Base-by-base conservation (phyloP, 2,888 invertebrate species). In the Lucinisca nassula region DNA sequence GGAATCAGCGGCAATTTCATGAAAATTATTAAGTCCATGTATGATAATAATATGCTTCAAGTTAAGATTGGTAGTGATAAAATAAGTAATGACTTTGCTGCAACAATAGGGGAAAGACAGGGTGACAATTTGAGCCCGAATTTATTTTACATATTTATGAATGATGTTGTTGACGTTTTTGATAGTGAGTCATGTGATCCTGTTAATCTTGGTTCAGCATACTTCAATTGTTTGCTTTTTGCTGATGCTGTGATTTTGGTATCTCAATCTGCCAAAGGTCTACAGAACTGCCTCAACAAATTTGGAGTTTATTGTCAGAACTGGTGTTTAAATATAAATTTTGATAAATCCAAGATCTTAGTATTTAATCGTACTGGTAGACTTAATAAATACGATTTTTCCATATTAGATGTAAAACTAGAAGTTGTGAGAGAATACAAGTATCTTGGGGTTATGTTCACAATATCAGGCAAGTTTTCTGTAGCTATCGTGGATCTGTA, bases 81-180 rank as follows among this genome's bases (percentile, higher is more conserved):
- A 30, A 4, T 55, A 14, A 35, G 49, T 12, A 17, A 49, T 27
- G 17, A 76, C 10, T 49, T 76, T 55, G 14, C 21, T 8, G 37
- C 77, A 1, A 55, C 37, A 10, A 4, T 76, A 17, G 77, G 77
- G 2, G 55, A 55, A 0, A 49, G 35, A 55, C 77, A 76, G 51
- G 77, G 77, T 30, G 77, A 76, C 14, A 76, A 55, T 51, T 32
- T 76, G 17, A 55, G 77, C 77, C 77, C 77, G 17, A 76, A 49
- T 35, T 21, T 55, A 12, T 51, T 76, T 51, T 55, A 76, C 14
- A 2, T 76, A 12, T 76, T 30, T 55, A 21, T 76, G 12, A 76
- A 76, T 51, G 77, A 76, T 55, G 2, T 76, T 2, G 37, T 38
- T 32, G 55, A 45, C 30, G 51, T 17, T 21, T 32, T 76, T 35